phyloP scores from a whole-genome alignment of 23 tunicate species.

The Ascidia mentula region DNA sequence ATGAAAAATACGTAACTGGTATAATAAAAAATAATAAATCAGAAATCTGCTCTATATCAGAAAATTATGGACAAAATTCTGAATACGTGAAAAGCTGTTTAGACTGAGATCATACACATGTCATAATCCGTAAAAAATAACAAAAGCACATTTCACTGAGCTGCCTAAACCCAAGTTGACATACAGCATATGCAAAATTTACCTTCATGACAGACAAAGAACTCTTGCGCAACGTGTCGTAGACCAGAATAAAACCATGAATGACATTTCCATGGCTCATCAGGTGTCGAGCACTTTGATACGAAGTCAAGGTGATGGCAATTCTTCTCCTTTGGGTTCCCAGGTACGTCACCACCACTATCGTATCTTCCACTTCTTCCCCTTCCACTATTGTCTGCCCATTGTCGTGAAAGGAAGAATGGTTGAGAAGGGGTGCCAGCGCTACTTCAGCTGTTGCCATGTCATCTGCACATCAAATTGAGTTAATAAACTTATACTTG shows the following conservation, averaged over 20 bases:
- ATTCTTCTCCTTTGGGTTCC: conserved; percentile 67
- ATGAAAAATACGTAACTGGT: no score
- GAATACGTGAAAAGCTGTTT: no score
- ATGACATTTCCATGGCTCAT: conserved; percentile 63
- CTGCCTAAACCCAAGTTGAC: background rate
- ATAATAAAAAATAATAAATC: no score
- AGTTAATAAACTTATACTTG: no score
- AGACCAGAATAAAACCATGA: conserved; percentile 83
- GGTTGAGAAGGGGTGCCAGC: conserved; percentile 76
- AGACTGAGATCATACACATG: no score
- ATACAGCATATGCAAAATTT: background rate
- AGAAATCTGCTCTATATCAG: no score
- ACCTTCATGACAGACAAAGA: conserved; percentile 84
- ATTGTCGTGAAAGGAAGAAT: conserved; percentile 56
- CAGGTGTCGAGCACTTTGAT: conserved; percentile 70
- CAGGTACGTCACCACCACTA: conserved; percentile 69
- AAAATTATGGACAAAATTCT: no score
- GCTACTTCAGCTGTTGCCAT: conserved; percentile 59
- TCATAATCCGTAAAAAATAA: background rate
- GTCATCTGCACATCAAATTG: conserved; percentile 79
- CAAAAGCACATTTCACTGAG: background rate
- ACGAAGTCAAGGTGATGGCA: conserved; percentile 75
- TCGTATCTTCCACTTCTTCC: conserved; percentile 59
- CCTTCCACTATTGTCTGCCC: conserved; percentile 23
- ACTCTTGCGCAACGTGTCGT: conserved; percentile 49